A percentile compares a stretch with the other conserved stretches of the same genome.
Evolutionary conservation across 2,888 invertebrate genomes (phyloP).

Genomic region (Hipparchia semele): DNA sequence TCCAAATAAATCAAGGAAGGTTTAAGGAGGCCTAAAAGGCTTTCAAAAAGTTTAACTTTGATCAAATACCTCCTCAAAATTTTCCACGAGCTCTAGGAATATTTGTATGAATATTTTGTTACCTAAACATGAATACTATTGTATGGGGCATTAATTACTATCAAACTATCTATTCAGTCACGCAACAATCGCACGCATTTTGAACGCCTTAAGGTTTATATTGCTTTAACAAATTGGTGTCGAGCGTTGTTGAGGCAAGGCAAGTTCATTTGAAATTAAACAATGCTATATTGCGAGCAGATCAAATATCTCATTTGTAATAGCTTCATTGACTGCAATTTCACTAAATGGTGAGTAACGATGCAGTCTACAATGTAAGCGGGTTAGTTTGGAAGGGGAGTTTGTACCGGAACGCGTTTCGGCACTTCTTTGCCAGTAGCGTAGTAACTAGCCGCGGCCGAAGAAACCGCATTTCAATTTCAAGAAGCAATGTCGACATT

Average conservation of each 20-base stretch:
- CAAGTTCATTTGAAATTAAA: slow-evolving; percentile 1
- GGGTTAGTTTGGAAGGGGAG: too few relatives aligned
- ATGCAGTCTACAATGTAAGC: too few relatives aligned
- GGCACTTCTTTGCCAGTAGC: too few relatives aligned
- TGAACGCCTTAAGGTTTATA: slow-evolving; percentile 14
- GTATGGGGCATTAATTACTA: background rate
- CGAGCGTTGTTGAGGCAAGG: slow-evolving; percentile 30
- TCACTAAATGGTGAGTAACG: too few relatives aligned
- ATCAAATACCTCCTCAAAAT: background rate
- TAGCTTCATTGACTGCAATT: too few relatives aligned
- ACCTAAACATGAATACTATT: background rate
- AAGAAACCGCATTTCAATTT: too few relatives aligned
- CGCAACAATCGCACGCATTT: slow-evolving; percentile 16
- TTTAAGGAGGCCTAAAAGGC: too few relatives aligned
- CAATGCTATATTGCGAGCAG: background rate
- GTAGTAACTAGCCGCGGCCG: too few relatives aligned
- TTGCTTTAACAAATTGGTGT: slow-evolving; percentile 23
- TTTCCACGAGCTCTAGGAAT: background rate
- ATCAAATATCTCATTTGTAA: background rate
- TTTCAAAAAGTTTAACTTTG: background rate
- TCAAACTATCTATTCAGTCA: slow-evolving; percentile 8
- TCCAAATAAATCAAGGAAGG: too few relatives aligned
- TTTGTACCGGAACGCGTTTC: too few relatives aligned
- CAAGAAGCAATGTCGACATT: too few relatives aligned
- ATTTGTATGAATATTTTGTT: background rate